A percentile compares a stretch with the other conserved stretches of the same genome.
These are phyloP conservation scores for Cryptosula pallasiana DNA, from an alignment of 2,888 invertebrate species.

Conservation along the genomic window DNA sequence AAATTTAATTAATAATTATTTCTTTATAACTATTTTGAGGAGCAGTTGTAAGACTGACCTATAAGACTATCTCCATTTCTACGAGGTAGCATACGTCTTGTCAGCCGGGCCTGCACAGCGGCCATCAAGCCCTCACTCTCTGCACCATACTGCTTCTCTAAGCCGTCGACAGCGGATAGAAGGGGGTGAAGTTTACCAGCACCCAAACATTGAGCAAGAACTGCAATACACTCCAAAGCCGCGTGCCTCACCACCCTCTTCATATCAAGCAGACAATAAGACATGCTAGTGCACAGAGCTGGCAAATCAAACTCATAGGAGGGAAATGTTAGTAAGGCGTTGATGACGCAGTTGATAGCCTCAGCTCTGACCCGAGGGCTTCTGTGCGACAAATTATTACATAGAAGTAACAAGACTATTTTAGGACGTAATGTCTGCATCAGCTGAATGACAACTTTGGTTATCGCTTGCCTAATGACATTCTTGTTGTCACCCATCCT, in stretches of 20 bases:
- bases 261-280: slow-evolving; percentile 58
- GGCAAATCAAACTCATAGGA: slow-evolving; percentile 66
- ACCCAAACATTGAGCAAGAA: slow-evolving; percentile 68
- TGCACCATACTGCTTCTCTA: slow-evolving; percentile 51
- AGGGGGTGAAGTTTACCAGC: slow-evolving; percentile 60
- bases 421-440: slow-evolving; percentile 58
- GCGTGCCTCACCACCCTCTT: slow-evolving; percentile 73
- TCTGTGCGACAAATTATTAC: slow-evolving; percentile 55
- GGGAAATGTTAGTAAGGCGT: slow-evolving; percentile 71
- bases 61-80: slow-evolving; percentile 67
- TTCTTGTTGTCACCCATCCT: slow-evolving; percentile 57
- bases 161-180: slow-evolving; percentile 54
- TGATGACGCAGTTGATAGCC: slow-evolving; percentile 70
- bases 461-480: slow-evolving; percentile 56
- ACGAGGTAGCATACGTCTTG: slow-evolving; percentile 68
- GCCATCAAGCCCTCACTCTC: slow-evolving; percentile 55
- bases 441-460: slow-evolving; percentile 56
- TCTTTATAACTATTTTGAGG: not conserved
- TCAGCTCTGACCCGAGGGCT: slow-evolving; percentile 66
- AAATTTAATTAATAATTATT: too few species aligned
- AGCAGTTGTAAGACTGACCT: slow-evolving; percentile 57
- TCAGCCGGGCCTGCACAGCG: slow-evolving; percentile 69
- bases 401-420: slow-evolving; percentile 57
- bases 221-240: slow-evolving; percentile 72
- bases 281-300: slow-evolving; percentile 53